A percentile compares a stretch with the other conserved stretches of the same genome.
Evolutionary conservation across 1,140 invertebrate species (phyloP).

Genomic region (Orius insidiosus): DNA sequence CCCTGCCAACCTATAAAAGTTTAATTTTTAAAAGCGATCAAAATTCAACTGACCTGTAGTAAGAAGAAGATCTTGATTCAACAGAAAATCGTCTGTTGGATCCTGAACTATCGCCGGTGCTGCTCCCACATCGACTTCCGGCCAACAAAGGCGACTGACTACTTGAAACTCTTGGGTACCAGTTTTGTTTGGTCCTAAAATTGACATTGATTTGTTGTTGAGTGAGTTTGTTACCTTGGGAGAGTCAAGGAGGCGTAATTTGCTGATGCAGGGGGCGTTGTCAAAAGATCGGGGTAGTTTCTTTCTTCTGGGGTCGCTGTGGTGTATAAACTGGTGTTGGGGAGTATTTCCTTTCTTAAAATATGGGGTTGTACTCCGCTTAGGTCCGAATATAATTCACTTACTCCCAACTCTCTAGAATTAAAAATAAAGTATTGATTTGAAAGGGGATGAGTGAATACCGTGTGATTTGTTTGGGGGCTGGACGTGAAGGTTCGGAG

Average conservation of each 20-base stretch:
- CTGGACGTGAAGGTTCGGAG: slow-evolving; percentile 19
- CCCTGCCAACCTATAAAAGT: neutral
- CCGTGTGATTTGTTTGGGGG: neutral
- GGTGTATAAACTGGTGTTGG: slow-evolving; percentile 32
- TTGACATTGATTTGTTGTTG: neutral
- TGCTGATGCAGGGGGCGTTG: slow-evolving; percentile 20
- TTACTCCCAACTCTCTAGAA: slow-evolving; percentile 3
- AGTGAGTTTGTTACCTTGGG: slow-evolving; percentile 12
- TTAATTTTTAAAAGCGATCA: neutral
- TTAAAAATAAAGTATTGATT: neutral
- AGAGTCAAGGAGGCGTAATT: slow-evolving; percentile 11
- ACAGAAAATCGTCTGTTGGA: slow-evolving; percentile 14
- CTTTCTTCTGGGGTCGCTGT: slow-evolving; percentile 32
- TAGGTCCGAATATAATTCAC: slow-evolving; percentile 22
- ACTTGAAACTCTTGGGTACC: slow-evolving; percentile 10
- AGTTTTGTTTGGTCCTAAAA: slow-evolving; percentile 7
- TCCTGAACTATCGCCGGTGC: slow-evolving; percentile 26
- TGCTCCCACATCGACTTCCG: slow-evolving; percentile 30
- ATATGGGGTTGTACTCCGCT: slow-evolving; percentile 29
- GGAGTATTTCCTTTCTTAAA: slow-evolving; percentile 22
- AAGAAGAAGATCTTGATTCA: slow-evolving; percentile 18
- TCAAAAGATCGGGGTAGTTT: slow-evolving; percentile 47
- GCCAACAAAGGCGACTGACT: slow-evolving; percentile 47
- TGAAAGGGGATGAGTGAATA: neutral
- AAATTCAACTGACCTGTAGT: slow-evolving; percentile 13